Conservation (phyloP, 2,888 invertebrate genomes). For the Trypoxylon attenuatum region DNA sequence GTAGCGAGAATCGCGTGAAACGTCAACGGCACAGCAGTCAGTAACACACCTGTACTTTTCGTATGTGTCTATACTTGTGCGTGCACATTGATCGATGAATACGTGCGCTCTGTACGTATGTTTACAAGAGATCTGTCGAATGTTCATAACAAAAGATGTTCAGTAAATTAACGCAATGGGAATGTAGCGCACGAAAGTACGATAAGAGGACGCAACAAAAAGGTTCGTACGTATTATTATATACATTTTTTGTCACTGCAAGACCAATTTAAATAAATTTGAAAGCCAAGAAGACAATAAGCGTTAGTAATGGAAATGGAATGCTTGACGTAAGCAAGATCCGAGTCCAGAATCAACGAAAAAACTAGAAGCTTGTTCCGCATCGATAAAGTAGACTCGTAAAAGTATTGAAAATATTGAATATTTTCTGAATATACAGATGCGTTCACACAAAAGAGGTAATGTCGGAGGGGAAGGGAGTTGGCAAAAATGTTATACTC, state of each 20-base stretch:
- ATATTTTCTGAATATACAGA: no score
- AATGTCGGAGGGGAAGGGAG: no score
- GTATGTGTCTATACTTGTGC: conserved; percentile 22
- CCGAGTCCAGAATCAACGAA: conserved; percentile 3
- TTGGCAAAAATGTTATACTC: no score
- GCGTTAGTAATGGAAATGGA: neutral
- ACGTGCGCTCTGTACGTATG: conserved; percentile 17
- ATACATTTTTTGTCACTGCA: no score
- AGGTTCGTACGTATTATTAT: no score
- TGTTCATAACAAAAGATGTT: conserved; percentile 10
- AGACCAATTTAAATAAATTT: no score
- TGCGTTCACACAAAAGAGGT: no score
- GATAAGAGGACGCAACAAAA: no score
- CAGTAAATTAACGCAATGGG: neutral
- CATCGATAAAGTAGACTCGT: no score
- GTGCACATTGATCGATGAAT: conserved; percentile 41
- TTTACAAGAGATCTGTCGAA: conserved; percentile 31
- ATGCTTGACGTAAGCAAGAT: conserved; percentile 27
- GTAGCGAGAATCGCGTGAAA: conserved; percentile 11
- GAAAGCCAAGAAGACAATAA: no score
- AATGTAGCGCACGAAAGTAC: no score
- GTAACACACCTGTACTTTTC: conserved; percentile 30
- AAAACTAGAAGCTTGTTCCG: neutral
- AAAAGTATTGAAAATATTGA: no score
- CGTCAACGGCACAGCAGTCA: conserved; percentile 35